Conservation (phyloP, 2,113 vertebrate species). For the Sorex fumeus region DNA sequence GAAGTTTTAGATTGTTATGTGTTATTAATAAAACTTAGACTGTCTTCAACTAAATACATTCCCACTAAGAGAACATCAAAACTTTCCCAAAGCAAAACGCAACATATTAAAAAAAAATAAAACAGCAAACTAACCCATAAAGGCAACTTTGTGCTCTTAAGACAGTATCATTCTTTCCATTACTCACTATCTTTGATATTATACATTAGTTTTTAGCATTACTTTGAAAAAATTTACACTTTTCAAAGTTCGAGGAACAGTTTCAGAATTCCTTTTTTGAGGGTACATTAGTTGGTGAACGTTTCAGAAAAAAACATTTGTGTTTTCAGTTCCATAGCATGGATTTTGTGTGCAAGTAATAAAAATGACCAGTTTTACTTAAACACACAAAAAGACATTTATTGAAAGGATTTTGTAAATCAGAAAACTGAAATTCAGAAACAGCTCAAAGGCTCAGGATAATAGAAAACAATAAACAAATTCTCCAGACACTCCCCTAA, state of each 20-base stretch:
- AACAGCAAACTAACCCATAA: background rate
- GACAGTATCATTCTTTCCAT: background rate
- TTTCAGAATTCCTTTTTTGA: background rate
- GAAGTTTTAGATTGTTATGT: background rate
- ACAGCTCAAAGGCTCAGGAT: background rate
- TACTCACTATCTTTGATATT: background rate
- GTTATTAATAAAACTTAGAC: background rate
- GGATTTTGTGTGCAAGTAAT: constrained; percentile 18
- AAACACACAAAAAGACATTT: background rate
- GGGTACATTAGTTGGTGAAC: background rate
- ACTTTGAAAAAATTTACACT: background rate
- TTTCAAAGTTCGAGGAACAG: background rate
- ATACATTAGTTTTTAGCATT: background rate
- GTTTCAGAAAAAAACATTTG: background rate
- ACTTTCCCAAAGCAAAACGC: background rate
- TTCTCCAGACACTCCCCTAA: background rate
- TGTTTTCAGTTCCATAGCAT: background rate
- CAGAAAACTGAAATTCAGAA: background rate
- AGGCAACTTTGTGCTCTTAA: background rate
- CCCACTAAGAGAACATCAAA: background rate
- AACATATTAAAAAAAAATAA: background rate
- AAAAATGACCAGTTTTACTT: background rate
- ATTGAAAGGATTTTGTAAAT: constrained; percentile 18
- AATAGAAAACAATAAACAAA: background rate
- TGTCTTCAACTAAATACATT: background rate